A percentile compares a stretch with the other conserved stretches of the same genome.
Evolutionary conservation across 2,888 invertebrate species (phyloP).

Genomic region (Halocaridina rubra): DNA sequence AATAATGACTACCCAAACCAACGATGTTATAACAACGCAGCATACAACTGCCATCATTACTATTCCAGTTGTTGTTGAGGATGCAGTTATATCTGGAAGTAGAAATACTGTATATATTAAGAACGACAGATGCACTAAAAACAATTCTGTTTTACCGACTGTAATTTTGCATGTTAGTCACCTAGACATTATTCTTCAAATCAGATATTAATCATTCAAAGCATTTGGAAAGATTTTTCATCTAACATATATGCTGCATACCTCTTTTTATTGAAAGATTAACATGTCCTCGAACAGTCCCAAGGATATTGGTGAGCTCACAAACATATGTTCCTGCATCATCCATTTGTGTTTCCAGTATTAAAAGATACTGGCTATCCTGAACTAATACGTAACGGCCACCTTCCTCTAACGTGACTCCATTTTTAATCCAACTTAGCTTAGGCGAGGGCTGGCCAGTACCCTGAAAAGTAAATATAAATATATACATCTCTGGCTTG

Average conservation of each 20-base stretch:
- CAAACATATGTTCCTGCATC: slow-evolving; percentile 92
- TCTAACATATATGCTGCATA: no score
- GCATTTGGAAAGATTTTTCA: no score
- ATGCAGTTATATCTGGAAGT: slow-evolving; percentile 5
- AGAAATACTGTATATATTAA: no score
- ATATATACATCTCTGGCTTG: no score
- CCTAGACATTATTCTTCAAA: no score
- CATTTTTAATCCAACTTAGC: slow-evolving; percentile 88
- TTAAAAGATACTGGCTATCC: slow-evolving; percentile 87
- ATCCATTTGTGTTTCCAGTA: slow-evolving; percentile 80
- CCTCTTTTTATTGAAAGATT: slow-evolving; percentile 41
- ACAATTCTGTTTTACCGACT: no score
- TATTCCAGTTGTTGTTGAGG: slow-evolving; percentile 81
- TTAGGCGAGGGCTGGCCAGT: slow-evolving; percentile 85
- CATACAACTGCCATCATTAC: slow-evolving; percentile 90
- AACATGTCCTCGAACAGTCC: slow-evolving; percentile 42
- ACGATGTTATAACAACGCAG: slow-evolving; percentile 90
- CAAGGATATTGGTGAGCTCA: slow-evolving; percentile 80
- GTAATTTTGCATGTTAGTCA: no score
- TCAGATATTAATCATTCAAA: no score
- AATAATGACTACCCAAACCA: slow-evolving; percentile 91
- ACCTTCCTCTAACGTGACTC: slow-evolving; percentile 77
- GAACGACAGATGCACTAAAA: no score
- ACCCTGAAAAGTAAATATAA: slow-evolving; percentile 52
- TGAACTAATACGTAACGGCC: slow-evolving; percentile 89